Evolutionary conservation across 1,140 invertebrate genomes (phyloP).

Genomic region (Tetranychus urticae): DNA sequence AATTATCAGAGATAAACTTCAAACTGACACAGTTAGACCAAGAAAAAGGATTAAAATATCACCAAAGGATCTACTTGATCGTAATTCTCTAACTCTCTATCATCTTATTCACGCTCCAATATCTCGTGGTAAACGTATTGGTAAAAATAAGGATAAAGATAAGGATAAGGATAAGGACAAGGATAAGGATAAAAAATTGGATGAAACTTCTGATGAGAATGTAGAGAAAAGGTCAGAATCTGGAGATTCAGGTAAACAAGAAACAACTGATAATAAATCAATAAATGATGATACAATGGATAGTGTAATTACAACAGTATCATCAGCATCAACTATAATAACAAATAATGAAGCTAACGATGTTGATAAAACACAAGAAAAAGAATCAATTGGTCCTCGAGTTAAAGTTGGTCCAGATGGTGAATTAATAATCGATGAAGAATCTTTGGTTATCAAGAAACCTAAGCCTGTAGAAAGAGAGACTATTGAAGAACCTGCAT

Average conservation of each 20-base stretch:
- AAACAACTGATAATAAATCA: no score
- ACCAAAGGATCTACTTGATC: not conserved
- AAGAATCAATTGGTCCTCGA: conserved; percentile 36
- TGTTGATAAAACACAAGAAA: no score
- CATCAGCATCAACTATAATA: not conserved
- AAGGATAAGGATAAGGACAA: no score
- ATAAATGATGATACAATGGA: no score
- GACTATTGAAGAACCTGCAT: not conserved
- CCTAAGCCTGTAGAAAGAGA: not conserved
- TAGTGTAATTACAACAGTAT: not conserved
- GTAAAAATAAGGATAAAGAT: no score
- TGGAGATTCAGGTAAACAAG: no score
- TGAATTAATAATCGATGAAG: conserved; percentile 55
- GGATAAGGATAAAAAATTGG: not conserved
- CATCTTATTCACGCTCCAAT: not conserved
- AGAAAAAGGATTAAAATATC: not conserved
- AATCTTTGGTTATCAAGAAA: conserved; percentile 7
- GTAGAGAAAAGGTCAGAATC: no score
- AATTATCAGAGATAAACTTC: not conserved
- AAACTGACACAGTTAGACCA: not conserved
- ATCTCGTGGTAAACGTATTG: not conserved
- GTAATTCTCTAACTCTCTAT: not conserved
- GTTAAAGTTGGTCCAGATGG: conserved; percentile 69
- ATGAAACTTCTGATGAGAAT: no score
- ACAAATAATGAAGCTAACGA: no score